Evolutionary conservation across 2,113 vertebrate genomes (phyloP), one percentile per base, ranked within the genome.

Genomic region (Malurus cyaneus): DNA sequence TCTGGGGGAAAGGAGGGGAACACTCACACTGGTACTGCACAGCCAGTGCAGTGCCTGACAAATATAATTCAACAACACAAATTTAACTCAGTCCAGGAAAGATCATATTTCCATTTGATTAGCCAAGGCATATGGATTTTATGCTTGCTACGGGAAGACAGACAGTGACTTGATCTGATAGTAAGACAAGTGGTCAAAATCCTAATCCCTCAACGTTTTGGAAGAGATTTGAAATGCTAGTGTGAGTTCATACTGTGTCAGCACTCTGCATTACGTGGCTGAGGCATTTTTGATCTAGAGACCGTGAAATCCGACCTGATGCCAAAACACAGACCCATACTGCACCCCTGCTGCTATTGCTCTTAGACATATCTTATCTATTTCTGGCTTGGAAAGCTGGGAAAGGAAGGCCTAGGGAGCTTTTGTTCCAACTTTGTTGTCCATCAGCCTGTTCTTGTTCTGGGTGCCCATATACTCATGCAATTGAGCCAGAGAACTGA

Each of bases 281-380:
- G 65, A 94, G 67, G 52, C 64, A 39, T 31, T 94, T 88, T 64
- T 88, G 79, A 86, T 84, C 76, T 88, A 86, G 72, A 94, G 91
- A 66, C 88, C 0, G 3, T 92, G 88, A 95, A 95, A 86, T 62
- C 39, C 9, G 0, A 62, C 52, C 70, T 47, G 42, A 39, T 86
- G 92, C 88, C 96, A 95, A 93, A 88, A 79, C 47, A 83, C 82
- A 93, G 67, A 59, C 60, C 69, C 60, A 8, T 9, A 25, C 8
- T 60, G 67, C 60, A 71, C 64, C 69, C 72, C 77, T 70, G 6
- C 67, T 78, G 80, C 54, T 73, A 6, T 28, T 96, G 72, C 67
- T 88, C 56, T 83, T 77, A 80, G 42, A 47, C 67, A 39, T 47
- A 32, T 87, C 78, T 79, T 72, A 72, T 8, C 46, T 6, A 32